Base-by-base conservation (phyloP, 2,888 invertebrate species). In the Cacoxenus indagator region DNA sequence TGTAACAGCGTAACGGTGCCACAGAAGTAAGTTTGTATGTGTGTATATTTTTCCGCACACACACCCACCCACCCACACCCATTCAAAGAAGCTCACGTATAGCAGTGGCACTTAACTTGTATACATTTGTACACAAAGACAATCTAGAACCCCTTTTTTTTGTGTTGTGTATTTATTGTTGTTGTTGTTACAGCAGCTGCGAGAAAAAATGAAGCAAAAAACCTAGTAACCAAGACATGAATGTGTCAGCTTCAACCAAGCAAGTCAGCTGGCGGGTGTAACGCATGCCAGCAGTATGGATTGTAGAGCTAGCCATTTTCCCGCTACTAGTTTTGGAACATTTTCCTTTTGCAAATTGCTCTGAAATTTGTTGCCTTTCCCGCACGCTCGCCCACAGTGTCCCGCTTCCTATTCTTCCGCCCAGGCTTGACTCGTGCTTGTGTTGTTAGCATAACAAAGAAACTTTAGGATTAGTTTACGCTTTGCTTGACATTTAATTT, bases 1-100 rank as follows among this genome's bases (percentile, higher is more conserved):
- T 81, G 76, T 83, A 81, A 83, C 77, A 83, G 76, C 81, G 78
- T 73, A 76, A 70, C 55, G 71, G 70, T 77, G 76, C 81, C 79
- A 17, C 29, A 29, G 14, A 22, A 14, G 11, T 8, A 1, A 24
- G 55, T 24, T 14, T 14, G 24, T 27, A 17, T 31, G 37, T 37
- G 19, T 46, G 19, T 22, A 43, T 31, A 62, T 6, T 37, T 37
- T 37, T 37, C 14, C 31, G 64, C 62, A 54, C 65, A 70, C 26
- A 64, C 46, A 71, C 72, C 54, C 62, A 67, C 74, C 69, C 62
- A 66, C 24, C 19, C 48, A 65, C 22, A 67, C 14, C 43, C 4
- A 11, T 22, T 9, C 17, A 59, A 31, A 31, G 17, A 17, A 26
- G 54, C 27, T 37, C 9, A 2, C 2, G 14, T 8, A n/a, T 1